Conservation (phyloP, 2,797 vertebrate species). For the Aeoliscus strigatus region DNA sequence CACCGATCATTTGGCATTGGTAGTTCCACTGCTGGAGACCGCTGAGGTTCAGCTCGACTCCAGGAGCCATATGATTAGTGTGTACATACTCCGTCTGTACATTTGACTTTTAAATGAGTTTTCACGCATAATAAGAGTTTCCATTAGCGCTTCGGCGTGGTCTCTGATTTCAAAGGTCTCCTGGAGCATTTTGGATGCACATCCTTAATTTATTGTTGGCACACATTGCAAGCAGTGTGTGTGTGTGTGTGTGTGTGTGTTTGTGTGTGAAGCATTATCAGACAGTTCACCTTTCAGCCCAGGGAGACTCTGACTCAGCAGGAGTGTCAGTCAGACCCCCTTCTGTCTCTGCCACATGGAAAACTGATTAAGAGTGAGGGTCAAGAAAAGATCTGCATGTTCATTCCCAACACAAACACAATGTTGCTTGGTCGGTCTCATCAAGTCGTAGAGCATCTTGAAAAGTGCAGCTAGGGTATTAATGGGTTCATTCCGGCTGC, state of each 20-base stretch:
- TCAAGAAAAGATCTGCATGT: conserved; percentile 51
- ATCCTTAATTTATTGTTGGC: conserved; percentile 6
- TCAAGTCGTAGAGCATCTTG: conserved; percentile 37
- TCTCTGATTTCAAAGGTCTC: conserved; percentile 1
- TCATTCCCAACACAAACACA: conserved; percentile 49
- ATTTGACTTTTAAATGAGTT: background rate
- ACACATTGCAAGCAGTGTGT: background rate
- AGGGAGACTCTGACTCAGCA: conserved; percentile 18
- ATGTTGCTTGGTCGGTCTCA: conserved; percentile 30
- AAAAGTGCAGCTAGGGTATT: conserved; percentile 23
- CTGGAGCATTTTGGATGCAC: background rate
- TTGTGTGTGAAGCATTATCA: conserved; percentile 10
- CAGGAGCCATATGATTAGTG: background rate
- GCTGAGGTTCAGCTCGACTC: background rate
- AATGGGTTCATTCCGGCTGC: too few relatives aligned
- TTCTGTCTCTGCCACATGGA: conserved; percentile 65
- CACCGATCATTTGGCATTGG: background rate
- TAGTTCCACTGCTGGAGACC: background rate
- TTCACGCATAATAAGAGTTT: background rate
- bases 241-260: background rate
- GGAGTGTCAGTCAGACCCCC: conserved; percentile 44
- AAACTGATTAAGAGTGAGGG: conserved; percentile 58
- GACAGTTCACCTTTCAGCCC: conserved; percentile 20
- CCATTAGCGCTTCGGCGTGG: background rate
- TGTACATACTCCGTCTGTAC: background rate